Evolutionary conservation across 2,888 invertebrate species (phyloP).

Genomic region (Monopis laevigella): DNA sequence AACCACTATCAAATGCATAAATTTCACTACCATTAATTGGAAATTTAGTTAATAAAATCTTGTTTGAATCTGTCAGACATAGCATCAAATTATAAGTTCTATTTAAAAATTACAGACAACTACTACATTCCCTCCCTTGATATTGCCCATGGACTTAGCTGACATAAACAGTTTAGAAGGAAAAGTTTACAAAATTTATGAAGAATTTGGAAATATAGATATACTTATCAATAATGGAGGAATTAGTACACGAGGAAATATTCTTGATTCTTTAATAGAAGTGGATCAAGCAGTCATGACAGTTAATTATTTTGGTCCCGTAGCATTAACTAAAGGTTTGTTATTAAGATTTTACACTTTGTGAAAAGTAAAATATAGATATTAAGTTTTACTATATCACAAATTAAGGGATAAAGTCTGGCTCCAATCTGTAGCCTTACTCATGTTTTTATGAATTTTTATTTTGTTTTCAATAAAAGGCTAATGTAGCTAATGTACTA

Average conservation of each 20-base stretch:
- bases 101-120: neutral
- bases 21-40: too few relatives aligned
- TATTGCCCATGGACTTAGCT: slow-evolving; percentile 79
- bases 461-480: too few relatives aligned
- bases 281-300: slow-evolving; percentile 90
- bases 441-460: too few relatives aligned
- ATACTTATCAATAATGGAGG: slow-evolving; percentile 95
- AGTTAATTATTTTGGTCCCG: slow-evolving; percentile 94
- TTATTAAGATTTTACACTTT: too few relatives aligned
- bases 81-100: neutral
- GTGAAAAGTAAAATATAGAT: too few relatives aligned
- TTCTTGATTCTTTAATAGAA: slow-evolving; percentile 77
- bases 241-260: slow-evolving; percentile 80
- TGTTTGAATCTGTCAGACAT: neutral
- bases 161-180: slow-evolving; percentile 71
- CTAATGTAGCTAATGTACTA: too few relatives aligned
- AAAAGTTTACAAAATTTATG: slow-evolving; percentile 72
- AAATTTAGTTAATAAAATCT: too few relatives aligned
- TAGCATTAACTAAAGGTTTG: slow-evolving; percentile 90
- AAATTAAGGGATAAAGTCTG: too few relatives aligned
- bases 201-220: slow-evolving; percentile 81
- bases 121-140: slow-evolving; percentile 57
- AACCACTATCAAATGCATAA: too few relatives aligned
- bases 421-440: too few relatives aligned
- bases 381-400: too few relatives aligned